Conservation (phyloP, 2,888 invertebrate species). For the Fissipunctia ypsillon region DNA sequence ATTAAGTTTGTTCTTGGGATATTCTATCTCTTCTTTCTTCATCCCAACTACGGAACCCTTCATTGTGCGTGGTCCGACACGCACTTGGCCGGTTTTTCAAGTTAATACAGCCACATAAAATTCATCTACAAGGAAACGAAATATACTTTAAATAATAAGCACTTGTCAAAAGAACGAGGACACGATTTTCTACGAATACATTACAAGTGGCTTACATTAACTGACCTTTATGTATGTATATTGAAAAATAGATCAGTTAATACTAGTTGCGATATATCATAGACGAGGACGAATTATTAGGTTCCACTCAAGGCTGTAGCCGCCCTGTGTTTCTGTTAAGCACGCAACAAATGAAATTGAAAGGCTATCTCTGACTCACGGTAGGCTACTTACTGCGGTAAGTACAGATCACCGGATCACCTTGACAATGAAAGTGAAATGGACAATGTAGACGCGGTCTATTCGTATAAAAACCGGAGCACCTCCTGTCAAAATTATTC, state of each 20-base stretch:
- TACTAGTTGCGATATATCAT: conserved; percentile 52
- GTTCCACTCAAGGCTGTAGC: conserved; percentile 76
- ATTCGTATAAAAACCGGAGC: conserved; percentile 88
- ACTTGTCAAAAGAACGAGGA: conserved; percentile 31
- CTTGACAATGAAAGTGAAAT: conserved; percentile 90
- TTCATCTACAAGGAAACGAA: neutral
- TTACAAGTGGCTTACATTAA: conserved; percentile 30
- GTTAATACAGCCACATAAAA: neutral
- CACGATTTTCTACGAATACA: conserved; percentile 20
- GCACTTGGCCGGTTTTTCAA: too few relatives aligned
- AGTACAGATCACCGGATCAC: conserved; percentile 80
- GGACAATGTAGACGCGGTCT: conserved; percentile 79
- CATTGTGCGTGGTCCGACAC: too few relatives aligned
- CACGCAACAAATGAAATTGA: conserved; percentile 86
- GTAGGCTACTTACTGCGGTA: conserved; percentile 72
- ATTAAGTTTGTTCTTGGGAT: too few relatives aligned
- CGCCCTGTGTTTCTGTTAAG: conserved; percentile 74
- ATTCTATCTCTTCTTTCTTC: too few relatives aligned
- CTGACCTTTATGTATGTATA: conserved; percentile 58
- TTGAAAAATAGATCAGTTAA: conserved; percentile 42
- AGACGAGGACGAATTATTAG: conserved; percentile 65
- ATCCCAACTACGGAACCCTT: too few relatives aligned
- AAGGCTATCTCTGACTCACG: conserved; percentile 88
- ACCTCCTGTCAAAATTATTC: conserved; percentile 86
- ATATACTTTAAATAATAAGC: neutral